These are phyloP conservation scores for Andricus quercusramuli DNA, from an alignment of 2,888 invertebrate species.

Conservation along the genomic window DNA sequence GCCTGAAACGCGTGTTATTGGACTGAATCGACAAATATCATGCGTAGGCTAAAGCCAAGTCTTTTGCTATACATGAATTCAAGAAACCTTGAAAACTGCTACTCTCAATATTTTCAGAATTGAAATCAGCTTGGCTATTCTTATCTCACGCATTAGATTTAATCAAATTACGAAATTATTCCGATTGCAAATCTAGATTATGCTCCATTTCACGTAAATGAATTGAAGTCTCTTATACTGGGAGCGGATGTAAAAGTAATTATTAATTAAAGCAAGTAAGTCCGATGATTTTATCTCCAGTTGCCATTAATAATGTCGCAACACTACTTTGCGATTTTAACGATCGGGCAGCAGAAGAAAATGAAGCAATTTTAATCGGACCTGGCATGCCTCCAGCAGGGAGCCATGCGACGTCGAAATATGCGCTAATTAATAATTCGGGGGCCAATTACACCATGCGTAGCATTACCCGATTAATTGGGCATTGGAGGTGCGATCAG, in stretches of 20 bases:
- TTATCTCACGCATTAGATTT: neutral
- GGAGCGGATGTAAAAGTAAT: neutral
- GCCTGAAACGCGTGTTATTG: conserved; percentile 14
- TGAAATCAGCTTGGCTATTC: neutral
- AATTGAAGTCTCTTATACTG: neutral
- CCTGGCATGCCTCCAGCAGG: neutral
- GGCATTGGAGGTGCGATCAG: neutral
- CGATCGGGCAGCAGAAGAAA: neutral
- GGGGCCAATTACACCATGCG: neutral
- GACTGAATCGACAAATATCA: conserved; percentile 1
- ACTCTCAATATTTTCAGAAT: neutral
- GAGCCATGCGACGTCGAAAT: neutral
- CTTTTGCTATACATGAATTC: conserved; percentile 3
- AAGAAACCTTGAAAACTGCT: neutral
- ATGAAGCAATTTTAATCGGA: neutral
- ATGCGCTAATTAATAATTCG: neutral
- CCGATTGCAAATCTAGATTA: neutral
- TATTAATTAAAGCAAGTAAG: conserved; percentile 1
- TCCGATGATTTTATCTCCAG: neutral
- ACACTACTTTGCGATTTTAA: neutral
- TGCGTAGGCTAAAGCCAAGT: neutral
- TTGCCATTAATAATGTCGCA: neutral
- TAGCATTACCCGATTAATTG: conserved; percentile 8
- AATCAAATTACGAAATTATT: conserved; percentile 19
- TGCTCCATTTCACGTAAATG: neutral